Conservation (phyloP, 2,797 vertebrate species). For the Corythornis leucogaster region DNA sequence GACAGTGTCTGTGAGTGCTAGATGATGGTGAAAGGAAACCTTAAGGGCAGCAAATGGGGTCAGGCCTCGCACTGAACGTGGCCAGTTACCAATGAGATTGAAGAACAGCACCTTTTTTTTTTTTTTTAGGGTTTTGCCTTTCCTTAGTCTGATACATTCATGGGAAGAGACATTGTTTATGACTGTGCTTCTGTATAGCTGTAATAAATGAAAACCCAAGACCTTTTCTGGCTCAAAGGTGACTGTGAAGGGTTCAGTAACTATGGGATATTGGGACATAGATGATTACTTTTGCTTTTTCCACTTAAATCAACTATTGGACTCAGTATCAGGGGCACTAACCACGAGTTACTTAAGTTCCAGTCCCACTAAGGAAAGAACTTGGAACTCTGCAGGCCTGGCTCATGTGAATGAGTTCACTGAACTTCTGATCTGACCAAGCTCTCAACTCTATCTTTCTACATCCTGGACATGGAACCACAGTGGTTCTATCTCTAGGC, state of each 20-base stretch:
- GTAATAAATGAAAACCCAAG: neutral
- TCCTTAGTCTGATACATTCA: neutral
- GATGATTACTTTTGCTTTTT: neutral
- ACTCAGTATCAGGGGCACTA: neutral
- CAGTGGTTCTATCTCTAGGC: neutral
- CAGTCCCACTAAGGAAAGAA: neutral
- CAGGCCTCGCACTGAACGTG: neutral
- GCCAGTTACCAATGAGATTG: neutral
- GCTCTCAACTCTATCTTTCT: neutral
- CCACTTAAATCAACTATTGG: neutral
- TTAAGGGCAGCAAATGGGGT: neutral
- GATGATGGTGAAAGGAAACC: neutral
- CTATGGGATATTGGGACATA: neutral
- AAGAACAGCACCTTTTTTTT: neutral
- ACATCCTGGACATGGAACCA: neutral
- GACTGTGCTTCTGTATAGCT: neutral
- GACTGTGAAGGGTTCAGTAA: neutral
- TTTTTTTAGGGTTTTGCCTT: neutral
- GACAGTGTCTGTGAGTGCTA: neutral
- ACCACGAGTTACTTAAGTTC: neutral
- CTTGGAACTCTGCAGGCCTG: neutral
- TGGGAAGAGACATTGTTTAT: neutral
- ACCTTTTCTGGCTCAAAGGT: neutral
- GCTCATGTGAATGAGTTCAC: rapidly evolving
- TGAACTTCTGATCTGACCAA: neutral